phyloP scores from a whole-genome alignment of 2,797 vertebrate genomes.

The Neomorphus geoffroyi region DNA sequence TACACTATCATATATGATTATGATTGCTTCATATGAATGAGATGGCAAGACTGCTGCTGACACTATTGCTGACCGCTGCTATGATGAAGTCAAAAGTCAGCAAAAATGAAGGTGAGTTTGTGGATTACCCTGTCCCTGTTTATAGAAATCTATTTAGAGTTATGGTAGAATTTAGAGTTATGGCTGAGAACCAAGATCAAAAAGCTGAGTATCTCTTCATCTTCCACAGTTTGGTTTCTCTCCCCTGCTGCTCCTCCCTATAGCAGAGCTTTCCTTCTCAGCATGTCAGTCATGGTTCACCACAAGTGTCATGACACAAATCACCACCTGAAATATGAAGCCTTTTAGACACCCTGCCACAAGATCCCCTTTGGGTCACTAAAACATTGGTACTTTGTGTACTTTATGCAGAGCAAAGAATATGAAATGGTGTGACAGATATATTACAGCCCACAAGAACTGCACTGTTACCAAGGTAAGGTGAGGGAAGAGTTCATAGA shows the following conservation, averaged over 20 bases:
- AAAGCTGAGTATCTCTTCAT: not conserved
- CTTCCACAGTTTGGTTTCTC: not conserved
- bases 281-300: fast-evolving
- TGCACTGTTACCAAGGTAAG: not conserved
- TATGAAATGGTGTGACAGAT: fast-evolving
- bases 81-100: not conserved
- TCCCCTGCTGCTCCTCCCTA: not conserved
- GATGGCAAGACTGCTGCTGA: not conserved
- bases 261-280: not conserved
- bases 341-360: not conserved
- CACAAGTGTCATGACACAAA: not conserved
- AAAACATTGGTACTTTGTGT: not conserved
- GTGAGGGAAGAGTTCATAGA: not conserved
- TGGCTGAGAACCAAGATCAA: not conserved
- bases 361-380: not conserved
- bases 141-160: not conserved
- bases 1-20: not conserved
- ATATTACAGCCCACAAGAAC: not conserved
- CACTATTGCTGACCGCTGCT: not conserved
- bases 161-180: not conserved
- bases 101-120: not conserved
- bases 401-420: not conserved
- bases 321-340: not conserved
- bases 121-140: too few species aligned
- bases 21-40: not conserved